A percentile compares a stretch with the other conserved stretches of the same genome.
These are phyloP conservation scores for Danio tinwini DNA, from an alignment of 2,797 vertebrate species.

Conservation along the genomic window DNA sequence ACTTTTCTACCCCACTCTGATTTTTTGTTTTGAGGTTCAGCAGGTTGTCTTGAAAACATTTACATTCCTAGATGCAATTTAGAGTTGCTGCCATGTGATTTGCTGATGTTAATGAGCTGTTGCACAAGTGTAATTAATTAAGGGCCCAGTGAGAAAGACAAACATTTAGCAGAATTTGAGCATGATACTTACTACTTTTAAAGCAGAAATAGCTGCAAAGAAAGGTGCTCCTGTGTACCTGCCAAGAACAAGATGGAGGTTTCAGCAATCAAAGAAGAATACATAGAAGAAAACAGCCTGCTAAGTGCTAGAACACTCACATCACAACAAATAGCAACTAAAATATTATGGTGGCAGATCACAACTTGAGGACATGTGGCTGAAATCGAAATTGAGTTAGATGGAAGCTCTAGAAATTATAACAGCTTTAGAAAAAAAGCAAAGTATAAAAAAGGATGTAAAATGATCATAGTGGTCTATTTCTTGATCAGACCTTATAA, in stretches of 20 bases:
- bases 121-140: too few relatives aligned
- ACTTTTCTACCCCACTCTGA: too few relatives aligned
- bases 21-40: too few relatives aligned
- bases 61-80: too few relatives aligned
- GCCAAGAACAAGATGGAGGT: neutral
- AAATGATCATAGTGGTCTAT: neutral
- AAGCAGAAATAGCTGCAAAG: slow-evolving; percentile 95
- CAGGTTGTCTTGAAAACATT: too few relatives aligned
- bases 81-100: too few relatives aligned
- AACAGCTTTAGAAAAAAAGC: neutral
- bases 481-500: neutral
- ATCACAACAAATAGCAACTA: neutral
- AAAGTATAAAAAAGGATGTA: neutral
- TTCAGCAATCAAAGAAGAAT: neutral
- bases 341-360: neutral
- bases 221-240: slow-evolving; percentile 98
- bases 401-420: neutral
- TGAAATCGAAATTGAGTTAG: neutral
- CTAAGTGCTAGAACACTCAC: too few relatives aligned
- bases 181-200: slow-evolving; percentile 90
- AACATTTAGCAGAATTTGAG: neutral
- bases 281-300: neutral
- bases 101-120: too few relatives aligned
- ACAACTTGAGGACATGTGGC: neutral
- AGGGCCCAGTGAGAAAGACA: neutral